Evolutionary conservation across 2,113 vertebrate species (phyloP), one percentile per base, ranked within the genome.

Genomic region (Osmerus mordax): DNA sequence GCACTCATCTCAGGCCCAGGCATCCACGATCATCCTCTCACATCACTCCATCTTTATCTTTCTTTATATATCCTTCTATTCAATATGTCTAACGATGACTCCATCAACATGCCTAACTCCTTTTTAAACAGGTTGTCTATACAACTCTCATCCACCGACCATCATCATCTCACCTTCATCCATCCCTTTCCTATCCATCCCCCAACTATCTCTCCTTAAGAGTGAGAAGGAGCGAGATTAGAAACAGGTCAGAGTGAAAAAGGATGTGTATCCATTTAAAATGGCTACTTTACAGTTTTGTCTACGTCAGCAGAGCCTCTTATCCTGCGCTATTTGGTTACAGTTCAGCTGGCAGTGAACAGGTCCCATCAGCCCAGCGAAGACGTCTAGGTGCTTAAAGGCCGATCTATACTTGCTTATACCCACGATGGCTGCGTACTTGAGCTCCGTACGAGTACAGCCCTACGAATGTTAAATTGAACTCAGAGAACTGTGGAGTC

Each of bases 1-100:
- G 87, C 83, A 87, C 86, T 87, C 83, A 84, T 67, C 32, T 36
- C 75, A 63, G 63, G 59, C 74, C 79, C 56, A n/a, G 65, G 66
- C 29, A 8, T 72, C 23, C 21, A 19, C 51, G 18, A 21, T 54
- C 53, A 54, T 9, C 8, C 61, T 65, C 63, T 65, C 18, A 3
- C 12, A 56, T 18, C 55, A 56, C 16, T 18, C 16, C 32, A 51
- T 53, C 54, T 41, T 51, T 16, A 11, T 53, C 29, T 19, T 2
- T 58, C 47, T 13, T 25, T 36, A 62, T 62, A 28, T 29, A 13
- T 62, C 5, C 61, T n/a, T 18, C n/a, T 64, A 16, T 29, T 18
- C 28, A 64, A 28, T 19, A 36, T 36, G 32, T 36, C 32, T 36
- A 4, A 36, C 32, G 4, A 6, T 36, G 4, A 36, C 32, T 36